Percentiles rank a stretch among this genome's conserved stretches.
These are phyloP conservation scores for Leucophenga maculata DNA, from an alignment of 2,888 invertebrate species.

Conservation along the genomic window DNA sequence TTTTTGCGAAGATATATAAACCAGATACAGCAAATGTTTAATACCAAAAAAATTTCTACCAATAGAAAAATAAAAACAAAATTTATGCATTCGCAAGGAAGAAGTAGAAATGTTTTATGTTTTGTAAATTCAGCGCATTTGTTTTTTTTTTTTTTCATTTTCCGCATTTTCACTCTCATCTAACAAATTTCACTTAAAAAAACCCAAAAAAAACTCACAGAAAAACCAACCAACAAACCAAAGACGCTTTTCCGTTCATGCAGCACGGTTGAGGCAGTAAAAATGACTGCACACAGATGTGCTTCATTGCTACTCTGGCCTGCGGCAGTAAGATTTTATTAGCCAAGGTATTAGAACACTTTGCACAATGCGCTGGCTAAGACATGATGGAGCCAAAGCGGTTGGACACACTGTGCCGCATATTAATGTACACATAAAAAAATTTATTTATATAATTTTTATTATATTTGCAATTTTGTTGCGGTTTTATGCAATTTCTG, in stretches of 20 bases:
- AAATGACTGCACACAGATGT: constrained; percentile 66
- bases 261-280: constrained; percentile 55
- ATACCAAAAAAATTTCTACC: too few relatives aligned
- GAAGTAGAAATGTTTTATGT: background rate
- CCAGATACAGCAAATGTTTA: too few relatives aligned
- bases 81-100: constrained; percentile 2
- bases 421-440: constrained; percentile 65
- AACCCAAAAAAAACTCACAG: constrained; percentile 63
- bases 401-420: constrained; percentile 56
- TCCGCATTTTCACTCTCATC: constrained; percentile 51
- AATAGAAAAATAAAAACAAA: background rate
- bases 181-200: constrained; percentile 66
- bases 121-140: too few relatives aligned
- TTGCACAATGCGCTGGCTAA: constrained; percentile 12
- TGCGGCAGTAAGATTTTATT: constrained; percentile 64
- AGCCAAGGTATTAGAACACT: constrained; percentile 63
- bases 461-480: constrained; percentile 38
- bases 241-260: background rate
- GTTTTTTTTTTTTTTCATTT: too few relatives aligned
- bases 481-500: constrained; percentile 64
- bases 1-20: too few relatives aligned
- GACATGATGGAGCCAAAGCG: constrained; percentile 8
- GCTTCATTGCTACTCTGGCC: constrained; percentile 58
- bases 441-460: constrained; percentile 56
- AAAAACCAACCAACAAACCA: constrained; percentile 34